Base-by-base conservation (phyloP, 2,888 invertebrate genomes). In the Imbricaverruca yamaguchii region DNA sequence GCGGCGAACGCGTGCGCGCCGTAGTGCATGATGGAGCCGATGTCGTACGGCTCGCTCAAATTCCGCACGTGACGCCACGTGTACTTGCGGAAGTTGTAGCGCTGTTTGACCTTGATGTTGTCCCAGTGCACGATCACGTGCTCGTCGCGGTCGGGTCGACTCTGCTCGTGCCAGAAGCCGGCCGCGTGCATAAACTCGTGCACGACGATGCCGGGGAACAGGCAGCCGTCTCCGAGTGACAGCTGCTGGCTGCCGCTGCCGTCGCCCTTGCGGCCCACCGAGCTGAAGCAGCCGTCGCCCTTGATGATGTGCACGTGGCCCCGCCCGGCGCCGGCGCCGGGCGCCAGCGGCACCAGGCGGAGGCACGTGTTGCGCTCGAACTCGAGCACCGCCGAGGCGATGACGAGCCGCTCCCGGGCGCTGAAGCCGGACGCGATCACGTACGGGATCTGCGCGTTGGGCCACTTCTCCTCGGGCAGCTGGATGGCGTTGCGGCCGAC, bases 121-220 rank as follows among this genome's bases (percentile, higher is more conserved):
- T 85, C 83, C 81, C 83, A 85, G 56, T 86, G 83, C 63, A 89
- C 86, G 53, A 83, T 86, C 63, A 89, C 87, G 84, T 86, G 87
- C 18, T 86, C 84, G 83, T 89, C 89, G 25, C 89, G 85, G 85
- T 89, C 89, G 2, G 85, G 85, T 65, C 89, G 84, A 80, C 87
- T 88, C 84, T 89, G 89, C 83, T 89, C 89, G 84, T 89, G 89
- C 88, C 88, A 88, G 84, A 89, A 88, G 0, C 89, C 89, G 7
- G 87, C 85, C 0, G 87, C 87, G 84, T 89, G 89, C 87, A 89
- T 87, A 65, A 89, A 85, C 84, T 89, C 89, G 84, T 89, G 89
- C 83, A 87, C 86, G 81, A 88, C 86, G 80, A 86, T 87, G 11
- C 87, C 87, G 25, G 86, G 85, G 57, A 83, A 84, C 61, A 86